Conservation (phyloP, 2,113 vertebrate genomes). For the Rhodinocichla rosea region DNA sequence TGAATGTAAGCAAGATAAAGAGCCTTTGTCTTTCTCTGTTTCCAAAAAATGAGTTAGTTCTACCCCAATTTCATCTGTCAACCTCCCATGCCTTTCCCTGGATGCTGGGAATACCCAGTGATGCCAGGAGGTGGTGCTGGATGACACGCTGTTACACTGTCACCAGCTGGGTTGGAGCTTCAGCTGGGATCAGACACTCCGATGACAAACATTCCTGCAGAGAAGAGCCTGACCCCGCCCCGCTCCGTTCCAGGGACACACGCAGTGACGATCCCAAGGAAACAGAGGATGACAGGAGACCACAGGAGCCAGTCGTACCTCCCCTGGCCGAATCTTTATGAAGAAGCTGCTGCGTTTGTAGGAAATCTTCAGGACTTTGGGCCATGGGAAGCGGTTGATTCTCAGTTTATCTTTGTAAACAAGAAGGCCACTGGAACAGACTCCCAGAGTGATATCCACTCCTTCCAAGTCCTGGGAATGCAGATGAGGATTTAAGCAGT, state of each 20-base stretch:
- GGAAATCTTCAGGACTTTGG: constrained; percentile 97
- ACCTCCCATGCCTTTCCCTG: background rate
- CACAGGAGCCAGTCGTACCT: constrained; percentile 68
- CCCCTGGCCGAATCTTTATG: constrained; percentile 95
- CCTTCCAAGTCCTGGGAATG: constrained; percentile 88
- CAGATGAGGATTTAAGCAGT: background rate
- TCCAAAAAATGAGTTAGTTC: background rate
- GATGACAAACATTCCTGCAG: accelerated
- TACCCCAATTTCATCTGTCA: background rate
- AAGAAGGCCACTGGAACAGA: constrained; percentile 94
- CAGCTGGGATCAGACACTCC: background rate
- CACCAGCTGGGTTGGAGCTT: background rate
- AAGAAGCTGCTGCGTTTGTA: constrained; percentile 98
- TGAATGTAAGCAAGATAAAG: background rate
- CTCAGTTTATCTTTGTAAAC: constrained; percentile 97
- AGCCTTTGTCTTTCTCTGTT: background rate
- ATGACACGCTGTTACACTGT: background rate
- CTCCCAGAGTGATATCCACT: constrained; percentile 94
- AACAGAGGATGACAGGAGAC: background rate
- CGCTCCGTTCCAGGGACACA: accelerated
- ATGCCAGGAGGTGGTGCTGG: constrained; percentile 54
- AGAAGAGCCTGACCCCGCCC: background rate
- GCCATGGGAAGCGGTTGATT: constrained; percentile 98
- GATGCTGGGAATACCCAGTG: background rate
- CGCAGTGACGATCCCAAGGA: accelerated